Conservation (phyloP, 2,113 vertebrate species). For the Ophthalmolycus amberensis region DNA sequence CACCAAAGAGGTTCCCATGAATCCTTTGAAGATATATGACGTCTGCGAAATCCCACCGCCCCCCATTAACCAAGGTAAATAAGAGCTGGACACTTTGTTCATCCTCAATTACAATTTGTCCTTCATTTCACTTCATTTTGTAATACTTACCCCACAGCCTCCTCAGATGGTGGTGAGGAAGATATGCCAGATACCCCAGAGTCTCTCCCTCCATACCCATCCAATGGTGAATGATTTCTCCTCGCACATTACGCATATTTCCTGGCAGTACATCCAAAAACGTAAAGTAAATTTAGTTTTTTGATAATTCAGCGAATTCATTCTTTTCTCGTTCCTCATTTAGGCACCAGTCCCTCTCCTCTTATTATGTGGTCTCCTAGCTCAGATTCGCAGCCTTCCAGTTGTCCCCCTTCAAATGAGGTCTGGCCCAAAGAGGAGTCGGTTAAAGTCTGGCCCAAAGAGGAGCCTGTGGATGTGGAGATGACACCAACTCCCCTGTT, state of each 20-base stretch:
- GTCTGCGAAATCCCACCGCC: conserved; percentile 95
- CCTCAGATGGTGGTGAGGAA: conserved; percentile 91
- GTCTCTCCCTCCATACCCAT: conserved; percentile 83
- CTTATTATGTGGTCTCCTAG: conserved; percentile 80
- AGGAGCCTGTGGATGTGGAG: conserved; percentile 88
- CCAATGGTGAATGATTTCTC: conserved; percentile 69
- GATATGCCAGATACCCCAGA: conserved; percentile 87
- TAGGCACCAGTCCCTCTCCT: conserved; percentile 78
- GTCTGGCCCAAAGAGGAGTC: conserved; percentile 93
- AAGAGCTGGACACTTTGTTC: neutral
- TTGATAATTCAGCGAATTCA: neutral
- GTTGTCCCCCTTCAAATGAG: conserved; percentile 87
- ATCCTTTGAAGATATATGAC: conserved; percentile 97
- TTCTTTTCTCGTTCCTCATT: neutral
- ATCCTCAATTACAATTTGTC: neutral
- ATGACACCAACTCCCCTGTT: conserved; percentile 81
- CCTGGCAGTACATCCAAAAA: neutral
- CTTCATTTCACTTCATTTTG: neutral
- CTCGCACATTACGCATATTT: neutral
- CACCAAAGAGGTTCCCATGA: conserved; percentile 98
- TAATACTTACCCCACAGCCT: conserved; percentile 75
- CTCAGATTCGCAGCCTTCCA: conserved; percentile 88
- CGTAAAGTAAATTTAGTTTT: neutral
- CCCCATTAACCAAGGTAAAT: conserved; percentile 91
- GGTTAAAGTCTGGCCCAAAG: conserved; percentile 79